Evolutionary conservation across 1,140 invertebrate species (phyloP).

Genomic region (Drosophila carrolli): DNA sequence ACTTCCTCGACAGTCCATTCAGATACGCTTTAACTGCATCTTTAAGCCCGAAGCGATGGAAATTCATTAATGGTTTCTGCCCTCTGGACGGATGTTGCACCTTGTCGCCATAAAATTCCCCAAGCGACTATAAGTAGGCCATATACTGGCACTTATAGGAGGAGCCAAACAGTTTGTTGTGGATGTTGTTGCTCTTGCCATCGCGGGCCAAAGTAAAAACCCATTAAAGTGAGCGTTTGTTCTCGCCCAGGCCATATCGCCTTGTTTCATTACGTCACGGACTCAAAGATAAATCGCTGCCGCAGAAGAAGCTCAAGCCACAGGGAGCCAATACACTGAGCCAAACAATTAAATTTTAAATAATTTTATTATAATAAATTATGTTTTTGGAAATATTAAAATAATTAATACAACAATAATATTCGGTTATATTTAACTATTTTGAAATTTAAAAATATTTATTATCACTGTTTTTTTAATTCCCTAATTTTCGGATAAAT

Average conservation of each 20-base stretch:
- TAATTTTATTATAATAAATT: no score
- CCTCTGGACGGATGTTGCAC: slow-evolving; percentile 35
- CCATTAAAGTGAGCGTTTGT: slow-evolving; percentile 67
- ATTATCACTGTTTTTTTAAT: no score
- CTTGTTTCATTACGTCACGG: slow-evolving; percentile 69
- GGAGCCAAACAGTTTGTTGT: slow-evolving; percentile 18
- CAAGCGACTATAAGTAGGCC: slow-evolving; percentile 47
- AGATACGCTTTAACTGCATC: slow-evolving; percentile 42
- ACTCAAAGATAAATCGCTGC: slow-evolving; percentile 70
- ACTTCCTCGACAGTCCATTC: slow-evolving; percentile 26
- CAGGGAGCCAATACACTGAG: slow-evolving; percentile 7
- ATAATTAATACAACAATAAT: no score
- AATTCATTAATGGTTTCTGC: slow-evolving; percentile 47
- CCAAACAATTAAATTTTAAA: background rate
- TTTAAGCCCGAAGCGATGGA: slow-evolving; percentile 41
- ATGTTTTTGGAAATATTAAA: no score
- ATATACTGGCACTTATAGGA: slow-evolving; percentile 45
- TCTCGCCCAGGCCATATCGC: slow-evolving; percentile 40
- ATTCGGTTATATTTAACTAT: no score
- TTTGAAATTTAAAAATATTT: no score
- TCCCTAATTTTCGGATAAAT: no score
- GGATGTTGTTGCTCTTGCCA: slow-evolving; percentile 4
- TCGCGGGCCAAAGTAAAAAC: slow-evolving; percentile 37
- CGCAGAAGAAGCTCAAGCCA: slow-evolving; percentile 15
- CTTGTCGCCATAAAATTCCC: slow-evolving; percentile 42